Percentiles rank a stretch among this genome's conserved stretches.
Evolutionary conservation across 2,113 vertebrate genomes (phyloP).

Genomic region (Geococcyx californianus): DNA sequence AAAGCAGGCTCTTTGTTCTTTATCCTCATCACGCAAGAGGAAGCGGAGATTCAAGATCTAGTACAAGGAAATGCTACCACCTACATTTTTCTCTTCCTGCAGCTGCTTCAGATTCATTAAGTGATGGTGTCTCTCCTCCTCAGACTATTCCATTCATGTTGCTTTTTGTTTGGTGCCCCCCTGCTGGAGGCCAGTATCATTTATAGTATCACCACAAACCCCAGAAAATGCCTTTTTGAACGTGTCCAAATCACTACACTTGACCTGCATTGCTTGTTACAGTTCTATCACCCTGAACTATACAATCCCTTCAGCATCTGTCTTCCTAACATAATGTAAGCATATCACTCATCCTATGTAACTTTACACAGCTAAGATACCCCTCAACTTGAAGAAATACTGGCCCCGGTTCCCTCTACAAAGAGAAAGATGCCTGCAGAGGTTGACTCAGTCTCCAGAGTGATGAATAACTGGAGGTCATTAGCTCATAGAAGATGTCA

Average conservation of each 20-base stretch:
- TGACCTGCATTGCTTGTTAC: background rate
- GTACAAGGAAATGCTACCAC: background rate
- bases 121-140: background rate
- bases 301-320: background rate
- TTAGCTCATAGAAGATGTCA: background rate
- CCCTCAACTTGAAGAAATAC: background rate
- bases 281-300: background rate
- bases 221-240: background rate
- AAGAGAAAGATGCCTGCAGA: background rate
- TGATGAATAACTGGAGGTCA: background rate
- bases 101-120: background rate
- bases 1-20: background rate
- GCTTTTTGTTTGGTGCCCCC: background rate
- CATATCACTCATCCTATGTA: background rate
- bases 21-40: background rate
- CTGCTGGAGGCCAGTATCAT: background rate
- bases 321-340: background rate
- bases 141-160: accelerated
- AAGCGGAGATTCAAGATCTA: background rate
- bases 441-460: background rate
- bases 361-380: background rate
- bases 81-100: background rate
- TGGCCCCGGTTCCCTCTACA: background rate
- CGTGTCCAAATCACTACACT: background rate
- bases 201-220: background rate